A percentile compares a stretch with the other conserved stretches of the same genome.
Evolutionary conservation across 2,888 invertebrate genomes (phyloP).

Genomic region (Xestia rhomboidea): DNA sequence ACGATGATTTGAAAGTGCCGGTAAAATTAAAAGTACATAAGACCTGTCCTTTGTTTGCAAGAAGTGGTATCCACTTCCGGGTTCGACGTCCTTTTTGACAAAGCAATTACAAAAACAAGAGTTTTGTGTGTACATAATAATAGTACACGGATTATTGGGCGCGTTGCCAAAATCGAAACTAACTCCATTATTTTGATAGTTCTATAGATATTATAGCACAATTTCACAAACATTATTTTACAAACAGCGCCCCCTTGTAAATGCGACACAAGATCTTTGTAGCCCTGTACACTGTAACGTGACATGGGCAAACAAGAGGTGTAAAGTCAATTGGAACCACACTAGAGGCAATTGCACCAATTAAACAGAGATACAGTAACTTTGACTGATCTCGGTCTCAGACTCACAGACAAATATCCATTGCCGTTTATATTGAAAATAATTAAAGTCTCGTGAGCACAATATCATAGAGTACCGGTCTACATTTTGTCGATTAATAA

Average conservation of each 20-base stretch:
- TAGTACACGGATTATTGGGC: background rate
- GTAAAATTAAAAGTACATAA: constrained; percentile 4
- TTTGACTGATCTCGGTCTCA: constrained; percentile 19
- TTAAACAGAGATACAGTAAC: constrained; percentile 32
- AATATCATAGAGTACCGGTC: constrained; percentile 4
- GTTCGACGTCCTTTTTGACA: background rate
- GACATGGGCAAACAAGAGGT: constrained; percentile 36
- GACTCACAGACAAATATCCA: constrained; percentile 17
- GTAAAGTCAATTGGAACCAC: constrained; percentile 50
- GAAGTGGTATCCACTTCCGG: background rate
- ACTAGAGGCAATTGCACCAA: constrained; percentile 48
- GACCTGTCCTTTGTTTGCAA: background rate
- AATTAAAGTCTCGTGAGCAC: constrained; percentile 48
- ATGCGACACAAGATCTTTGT: background rate
- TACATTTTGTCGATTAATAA: constrained; percentile 44
- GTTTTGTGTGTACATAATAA: background rate
- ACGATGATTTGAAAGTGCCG: background rate
- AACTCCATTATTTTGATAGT: background rate
- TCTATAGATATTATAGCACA: background rate
- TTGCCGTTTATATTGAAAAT: constrained; percentile 38
- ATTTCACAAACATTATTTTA: background rate
- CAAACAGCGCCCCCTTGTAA: background rate
- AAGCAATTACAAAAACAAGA: background rate
- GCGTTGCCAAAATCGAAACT: background rate
- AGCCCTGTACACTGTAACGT: background rate